phyloP scores from a whole-genome alignment of 2,888 invertebrate species.

The Nineta flava region DNA sequence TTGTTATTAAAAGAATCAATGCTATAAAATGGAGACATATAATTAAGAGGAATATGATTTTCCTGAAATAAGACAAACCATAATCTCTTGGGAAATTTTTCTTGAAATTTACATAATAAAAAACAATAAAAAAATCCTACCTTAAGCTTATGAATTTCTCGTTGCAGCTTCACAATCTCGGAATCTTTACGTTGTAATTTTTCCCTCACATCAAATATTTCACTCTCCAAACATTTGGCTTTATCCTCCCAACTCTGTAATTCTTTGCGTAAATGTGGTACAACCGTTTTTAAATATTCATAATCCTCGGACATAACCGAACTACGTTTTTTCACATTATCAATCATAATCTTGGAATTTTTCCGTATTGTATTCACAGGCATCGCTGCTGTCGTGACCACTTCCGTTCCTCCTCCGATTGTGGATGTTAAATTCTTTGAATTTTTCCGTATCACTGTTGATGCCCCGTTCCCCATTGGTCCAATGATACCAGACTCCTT shows the following conservation, averaged over 20 bases:
- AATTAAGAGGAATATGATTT: no score
- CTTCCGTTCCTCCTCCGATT: background rate
- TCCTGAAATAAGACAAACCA: no score
- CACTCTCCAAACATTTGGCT: constrained; percentile 32
- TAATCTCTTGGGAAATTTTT: background rate
- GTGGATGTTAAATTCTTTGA: constrained; percentile 13
- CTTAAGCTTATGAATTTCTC: constrained; percentile 56
- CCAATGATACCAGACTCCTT: constrained; percentile 24
- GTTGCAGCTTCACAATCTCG: constrained; percentile 41
- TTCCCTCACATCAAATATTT: constrained; percentile 36
- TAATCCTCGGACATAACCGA: constrained; percentile 20
- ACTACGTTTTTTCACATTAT: constrained; percentile 16
- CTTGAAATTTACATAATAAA: background rate
- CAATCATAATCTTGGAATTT: constrained; percentile 19
- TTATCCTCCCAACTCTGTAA: constrained; percentile 31
- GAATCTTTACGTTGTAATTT: constrained; percentile 36
- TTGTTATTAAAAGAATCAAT: no score
- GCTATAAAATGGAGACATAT: no score
- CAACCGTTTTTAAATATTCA: constrained; percentile 26
- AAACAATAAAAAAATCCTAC: constrained; percentile 22
- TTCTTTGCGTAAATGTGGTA: constrained; percentile 31
- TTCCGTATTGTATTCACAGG: constrained; percentile 18
- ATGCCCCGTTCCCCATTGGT: constrained; percentile 26
- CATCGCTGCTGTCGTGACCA: background rate
- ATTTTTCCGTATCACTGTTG: constrained; percentile 16